These are phyloP conservation scores for Cnemophilus loriae DNA, from an alignment of 2,113 vertebrate genomes.

Conservation along the genomic window DNA sequence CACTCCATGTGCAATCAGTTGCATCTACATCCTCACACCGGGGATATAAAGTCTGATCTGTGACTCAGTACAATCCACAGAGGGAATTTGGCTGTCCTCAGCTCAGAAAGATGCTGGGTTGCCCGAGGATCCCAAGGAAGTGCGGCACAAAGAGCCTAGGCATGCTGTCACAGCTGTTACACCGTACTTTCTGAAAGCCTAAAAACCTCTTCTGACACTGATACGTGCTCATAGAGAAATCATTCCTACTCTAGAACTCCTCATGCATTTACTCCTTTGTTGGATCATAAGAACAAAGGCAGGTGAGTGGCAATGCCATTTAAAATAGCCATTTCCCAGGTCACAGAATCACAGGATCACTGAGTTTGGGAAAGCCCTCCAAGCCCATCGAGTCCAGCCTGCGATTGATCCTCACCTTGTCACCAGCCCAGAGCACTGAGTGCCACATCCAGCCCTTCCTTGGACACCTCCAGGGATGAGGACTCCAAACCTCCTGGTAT, in stretches of 20 bases:
- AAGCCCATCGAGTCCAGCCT: rapidly evolving
- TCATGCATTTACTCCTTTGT: not conserved
- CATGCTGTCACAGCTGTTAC: not conserved
- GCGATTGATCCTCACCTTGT: not conserved
- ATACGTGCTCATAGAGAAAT: not conserved
- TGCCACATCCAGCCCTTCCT: not conserved
- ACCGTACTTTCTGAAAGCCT: not conserved
- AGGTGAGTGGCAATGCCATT: not conserved
- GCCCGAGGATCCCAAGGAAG: not conserved
- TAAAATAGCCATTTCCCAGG: not conserved
- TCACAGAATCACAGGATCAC: too few relatives aligned
- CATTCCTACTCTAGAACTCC: not conserved
- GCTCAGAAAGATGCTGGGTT: not conserved
- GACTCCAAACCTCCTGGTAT: not conserved
- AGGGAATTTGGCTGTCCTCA: not conserved
- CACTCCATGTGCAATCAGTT: not conserved
- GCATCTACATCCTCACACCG: not conserved
- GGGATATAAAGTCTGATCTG: not conserved
- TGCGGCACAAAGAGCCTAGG: not conserved
- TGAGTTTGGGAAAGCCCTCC: not conserved
- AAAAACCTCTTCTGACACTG: not conserved
- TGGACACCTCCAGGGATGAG: not conserved
- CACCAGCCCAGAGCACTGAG: not conserved
- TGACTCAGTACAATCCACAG: not conserved
- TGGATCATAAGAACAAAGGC: not conserved